Evolutionary conservation across 2,888 invertebrate species (phyloP).

Genomic region (Oithona nana): DNA sequence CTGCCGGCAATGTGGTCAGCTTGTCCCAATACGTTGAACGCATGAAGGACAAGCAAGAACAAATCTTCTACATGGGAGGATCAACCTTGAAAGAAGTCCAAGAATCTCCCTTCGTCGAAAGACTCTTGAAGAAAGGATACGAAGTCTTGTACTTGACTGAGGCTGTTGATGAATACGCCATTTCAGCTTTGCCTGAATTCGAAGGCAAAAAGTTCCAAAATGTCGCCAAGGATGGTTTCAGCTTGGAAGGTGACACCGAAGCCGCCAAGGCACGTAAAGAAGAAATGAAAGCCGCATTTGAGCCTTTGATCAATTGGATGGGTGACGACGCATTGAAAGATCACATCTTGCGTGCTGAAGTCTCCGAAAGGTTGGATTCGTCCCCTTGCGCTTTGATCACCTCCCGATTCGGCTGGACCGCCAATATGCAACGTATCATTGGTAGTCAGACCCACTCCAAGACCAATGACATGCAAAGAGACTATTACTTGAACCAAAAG

Average conservation of each 20-base stretch:
- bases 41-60: conserved; percentile 85
- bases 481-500: conserved; percentile 75
- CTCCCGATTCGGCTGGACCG: conserved; percentile 41
- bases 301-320: conserved; percentile 79
- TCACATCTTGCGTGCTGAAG: conserved; percentile 35
- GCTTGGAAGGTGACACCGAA: conserved; percentile 48
- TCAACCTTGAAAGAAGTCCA: conserved; percentile 56
- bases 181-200: conserved; percentile 88
- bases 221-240: conserved; percentile 93
- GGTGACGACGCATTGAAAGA: conserved; percentile 58
- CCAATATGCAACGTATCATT: conserved; percentile 44
- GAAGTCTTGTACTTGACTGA: conserved; percentile 87
- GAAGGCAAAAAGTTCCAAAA: conserved; percentile 99
- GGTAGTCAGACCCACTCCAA: conserved; percentile 39
- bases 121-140: conserved; percentile 73
- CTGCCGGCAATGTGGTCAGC: conserved; percentile 46
- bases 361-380: conserved; percentile 36
- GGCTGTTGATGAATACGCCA: conserved; percentile 94
- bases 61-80: conserved; percentile 93
- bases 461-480: conserved; percentile 33
- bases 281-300: conserved; percentile 50
- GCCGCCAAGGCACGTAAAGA: conserved; percentile 53
- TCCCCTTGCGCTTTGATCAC: conserved; percentile 42
- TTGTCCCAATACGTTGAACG: conserved; percentile 74
- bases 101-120: conserved; percentile 85